These are phyloP conservation scores for Haemorhous mexicanus DNA, from an alignment of 2,113 vertebrate species.

Conservation along the genomic window DNA sequence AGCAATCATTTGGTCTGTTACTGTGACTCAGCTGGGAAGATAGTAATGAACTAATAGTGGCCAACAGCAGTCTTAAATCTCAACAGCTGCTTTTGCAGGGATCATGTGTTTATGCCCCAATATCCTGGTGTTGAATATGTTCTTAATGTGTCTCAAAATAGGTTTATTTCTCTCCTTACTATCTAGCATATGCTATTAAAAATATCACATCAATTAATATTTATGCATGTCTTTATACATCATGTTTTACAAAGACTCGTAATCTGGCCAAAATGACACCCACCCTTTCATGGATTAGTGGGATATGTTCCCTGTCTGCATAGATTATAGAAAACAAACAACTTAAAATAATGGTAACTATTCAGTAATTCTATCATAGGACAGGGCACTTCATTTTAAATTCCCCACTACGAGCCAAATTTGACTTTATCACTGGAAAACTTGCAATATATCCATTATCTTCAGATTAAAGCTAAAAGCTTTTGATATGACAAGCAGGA, in stretches of 20 bases:
- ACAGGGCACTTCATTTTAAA: neutral
- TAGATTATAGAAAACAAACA: neutral
- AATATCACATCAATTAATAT: neutral
- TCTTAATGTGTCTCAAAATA: neutral
- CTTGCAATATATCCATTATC: slow-evolving; percentile 45
- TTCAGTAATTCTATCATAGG: neutral
- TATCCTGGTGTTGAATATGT: neutral
- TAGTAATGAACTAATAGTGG: neutral
- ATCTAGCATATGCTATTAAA: neutral
- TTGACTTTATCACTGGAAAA: slow-evolving; percentile 25
- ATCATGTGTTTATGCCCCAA: neutral
- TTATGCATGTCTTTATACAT: neutral
- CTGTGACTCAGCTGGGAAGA: neutral
- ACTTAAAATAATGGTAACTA: neutral
- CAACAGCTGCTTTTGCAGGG: neutral
- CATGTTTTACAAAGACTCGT: neutral
- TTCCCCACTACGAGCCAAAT: neutral
- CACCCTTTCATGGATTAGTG: neutral
- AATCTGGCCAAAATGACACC: neutral
- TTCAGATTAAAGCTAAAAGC: slow-evolving; percentile 65
- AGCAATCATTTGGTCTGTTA: neutral
- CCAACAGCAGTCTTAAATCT: neutral
- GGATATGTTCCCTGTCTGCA: neutral
- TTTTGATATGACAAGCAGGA: slow-evolving; percentile 64
- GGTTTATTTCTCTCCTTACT: neutral